Evolutionary conservation across 2,888 invertebrate species (phyloP).

Genomic region (Euplagia quadripunctaria): DNA sequence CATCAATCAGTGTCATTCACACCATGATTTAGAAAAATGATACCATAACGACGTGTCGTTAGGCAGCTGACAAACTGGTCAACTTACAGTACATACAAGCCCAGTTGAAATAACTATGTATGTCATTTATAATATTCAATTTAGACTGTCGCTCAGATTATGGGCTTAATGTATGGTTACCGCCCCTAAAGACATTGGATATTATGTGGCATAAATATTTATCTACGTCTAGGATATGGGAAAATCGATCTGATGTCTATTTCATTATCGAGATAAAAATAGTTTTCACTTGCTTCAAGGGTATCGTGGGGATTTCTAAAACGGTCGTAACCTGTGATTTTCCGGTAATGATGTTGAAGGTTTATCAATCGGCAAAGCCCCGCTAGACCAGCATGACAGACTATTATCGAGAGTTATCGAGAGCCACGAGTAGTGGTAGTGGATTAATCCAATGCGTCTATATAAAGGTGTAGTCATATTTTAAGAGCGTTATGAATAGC

Average conservation of each 20-base stretch:
- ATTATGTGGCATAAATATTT: background rate
- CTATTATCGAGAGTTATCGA: no score
- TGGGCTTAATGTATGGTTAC: constrained; percentile 19
- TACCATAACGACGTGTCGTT: constrained; percentile 11
- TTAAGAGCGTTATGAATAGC: no score
- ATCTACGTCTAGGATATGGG: background rate
- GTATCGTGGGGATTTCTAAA: no score
- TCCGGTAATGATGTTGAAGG: no score
- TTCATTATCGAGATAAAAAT: background rate
- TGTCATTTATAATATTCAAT: constrained; percentile 35
- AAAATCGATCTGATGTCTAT: background rate
- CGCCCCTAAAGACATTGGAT: constrained; percentile 13
- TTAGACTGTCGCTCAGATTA: constrained; percentile 16
- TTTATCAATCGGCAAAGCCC: no score
- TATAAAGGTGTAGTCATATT: no score
- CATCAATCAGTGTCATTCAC: constrained; percentile 21
- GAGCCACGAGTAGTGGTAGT: no score
- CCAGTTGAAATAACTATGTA: constrained; percentile 30
- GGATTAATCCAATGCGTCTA: no score
- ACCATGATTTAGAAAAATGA: constrained; percentile 18
- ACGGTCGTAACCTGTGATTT: no score
- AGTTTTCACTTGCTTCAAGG: background rate
- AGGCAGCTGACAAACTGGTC: constrained; percentile 11
- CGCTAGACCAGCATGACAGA: no score
- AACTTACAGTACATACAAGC: constrained; percentile 6